These are phyloP conservation scores for Drosophila seguyi DNA, from an alignment of 1,140 invertebrate species.

Conservation along the genomic window DNA sequence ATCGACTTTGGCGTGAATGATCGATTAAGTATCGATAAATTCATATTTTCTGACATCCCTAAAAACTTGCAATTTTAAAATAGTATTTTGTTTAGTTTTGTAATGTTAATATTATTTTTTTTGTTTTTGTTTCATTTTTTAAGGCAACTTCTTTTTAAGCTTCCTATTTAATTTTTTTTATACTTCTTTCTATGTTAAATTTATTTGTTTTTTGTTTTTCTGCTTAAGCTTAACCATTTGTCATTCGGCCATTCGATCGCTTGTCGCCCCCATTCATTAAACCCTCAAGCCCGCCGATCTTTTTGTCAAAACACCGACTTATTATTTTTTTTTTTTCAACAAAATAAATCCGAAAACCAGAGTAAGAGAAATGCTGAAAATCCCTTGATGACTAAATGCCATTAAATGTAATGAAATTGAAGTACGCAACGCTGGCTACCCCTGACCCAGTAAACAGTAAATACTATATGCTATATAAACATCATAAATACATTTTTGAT, in stretches of 20 bases:
- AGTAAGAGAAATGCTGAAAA: conserved; percentile 7
- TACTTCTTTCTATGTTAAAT: not conserved
- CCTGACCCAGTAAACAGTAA: conserved; percentile 67
- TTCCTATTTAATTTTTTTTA: not conserved
- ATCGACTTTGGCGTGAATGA: not conserved
- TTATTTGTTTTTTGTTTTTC: too few species aligned
- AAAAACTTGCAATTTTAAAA: not conserved
- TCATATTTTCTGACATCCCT: not conserved
- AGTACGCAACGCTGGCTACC: conserved; percentile 61
- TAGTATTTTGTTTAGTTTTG: not conserved
- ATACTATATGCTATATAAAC: conserved; percentile 30
- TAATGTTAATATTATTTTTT: not conserved
- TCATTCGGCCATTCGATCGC: conserved; percentile 36
- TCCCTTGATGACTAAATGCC: conserved; percentile 74
- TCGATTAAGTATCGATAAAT: not conserved
- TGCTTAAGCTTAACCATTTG: conserved; percentile 48
- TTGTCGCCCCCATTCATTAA: conserved; percentile 40
- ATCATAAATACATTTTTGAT: conserved; percentile 79
- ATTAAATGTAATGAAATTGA: conserved; percentile 80
- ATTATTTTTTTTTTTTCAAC: not conserved
- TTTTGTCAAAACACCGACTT: conserved; percentile 11
- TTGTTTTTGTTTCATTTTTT: not conserved
- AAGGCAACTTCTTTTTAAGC: too few species aligned
- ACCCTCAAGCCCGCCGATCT: conserved; percentile 12
- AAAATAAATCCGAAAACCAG: not conserved